Evolutionary conservation across 2,797 vertebrate species (phyloP), one percentile per base, ranked within the genome.

Genomic region (Toxotes lorentzi): DNA sequence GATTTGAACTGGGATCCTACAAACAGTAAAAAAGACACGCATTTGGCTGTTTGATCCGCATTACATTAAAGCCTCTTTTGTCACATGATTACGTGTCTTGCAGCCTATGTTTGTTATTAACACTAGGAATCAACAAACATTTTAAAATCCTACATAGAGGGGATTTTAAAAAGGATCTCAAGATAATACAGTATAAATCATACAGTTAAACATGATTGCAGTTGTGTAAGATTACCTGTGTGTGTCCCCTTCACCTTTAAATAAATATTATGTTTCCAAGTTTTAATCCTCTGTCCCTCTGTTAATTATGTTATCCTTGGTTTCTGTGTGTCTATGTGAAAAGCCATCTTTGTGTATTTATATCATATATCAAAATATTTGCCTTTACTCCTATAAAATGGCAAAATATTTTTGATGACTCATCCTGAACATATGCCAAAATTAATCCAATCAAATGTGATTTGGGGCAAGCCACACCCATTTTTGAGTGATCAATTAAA

Each of bases 1-100:
- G 92, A 73, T 97, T 96, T 7, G 86, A 88, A 38, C 82, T 93
- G 14, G 96, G 95, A 82, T 97, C 96, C 97, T 97, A 17, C n/a
- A 81, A n/a, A 54, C 24, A 40, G 12, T 2, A 30, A 71, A 81
- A 60, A 7, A 68, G 30, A 77, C 0, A 41, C 19, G 63, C 23
- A 27, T 16, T 30, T 19, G 6, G 21, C 19, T 12, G 34, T 1
- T 24, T 1, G 5, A 40, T 59, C 8, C 19, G 7, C 32, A 50
- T 50, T 16, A 38, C 13, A 50, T n/a, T 24, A 16, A 41, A 41
- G n/a, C 58, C 11, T 7, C 58, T n/a, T 17, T 6, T 27, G 9
- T 19, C 21, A 41, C 19, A 40, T 43, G 4, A 62, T 6, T 27
- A n/a, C n/a, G n/a, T n/a, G n/a, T 47, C 19, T 24, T 8, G 11